Evolutionary conservation across 2,888 invertebrate genomes (phyloP), one percentile per base, ranked within the genome.

Genomic region (Leptura quadrifasciata): DNA sequence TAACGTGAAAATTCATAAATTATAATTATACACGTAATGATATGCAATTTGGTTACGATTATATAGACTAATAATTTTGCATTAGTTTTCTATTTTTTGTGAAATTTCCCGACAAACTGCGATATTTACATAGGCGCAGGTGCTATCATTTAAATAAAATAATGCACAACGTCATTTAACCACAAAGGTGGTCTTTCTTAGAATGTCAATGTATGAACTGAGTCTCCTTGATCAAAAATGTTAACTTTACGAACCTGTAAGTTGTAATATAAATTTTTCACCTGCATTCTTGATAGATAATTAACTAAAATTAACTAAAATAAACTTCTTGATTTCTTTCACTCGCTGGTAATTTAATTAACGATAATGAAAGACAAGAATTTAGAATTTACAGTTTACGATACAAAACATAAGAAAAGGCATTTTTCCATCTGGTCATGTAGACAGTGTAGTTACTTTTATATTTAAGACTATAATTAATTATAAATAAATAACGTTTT

Each of bases 181-280:
- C 15, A 39, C 39, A 39, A 39, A 39, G 47, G 47, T 47, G 47
- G 47, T 47, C n/a, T 47, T n/a, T 47, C 47, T n/a, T 0, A 47
- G 47, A 47, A 47, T 47, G n/a, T n/a, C 47, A n/a, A 47, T 47
- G 39, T 39, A 47, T 47, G n/a, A 47, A 47, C 47, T n/a, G n/a
- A 47, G 47, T 47, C 47, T 47, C n/a, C n/a, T 47, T n/a, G 47
- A 47, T 47, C 47, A 47, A 47, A 47, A 47, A 47, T 6, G 47
- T 47, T 47, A 47, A 47, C n/a, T 47, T n/a, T 47, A 15, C n/a
- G 47, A 15, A 3, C 5, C 47, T 47, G 47, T n/a, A 61, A 61
- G 61, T 61, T 10, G 35, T 35, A 61, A 20, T 61, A 61, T 35
- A 63, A 63, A 39, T 63, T 35, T 63, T n/a, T n/a, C 60, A n/a